phyloP scores from a whole-genome alignment of 2,888 invertebrate species.

The Drosophila prolongata region DNA sequence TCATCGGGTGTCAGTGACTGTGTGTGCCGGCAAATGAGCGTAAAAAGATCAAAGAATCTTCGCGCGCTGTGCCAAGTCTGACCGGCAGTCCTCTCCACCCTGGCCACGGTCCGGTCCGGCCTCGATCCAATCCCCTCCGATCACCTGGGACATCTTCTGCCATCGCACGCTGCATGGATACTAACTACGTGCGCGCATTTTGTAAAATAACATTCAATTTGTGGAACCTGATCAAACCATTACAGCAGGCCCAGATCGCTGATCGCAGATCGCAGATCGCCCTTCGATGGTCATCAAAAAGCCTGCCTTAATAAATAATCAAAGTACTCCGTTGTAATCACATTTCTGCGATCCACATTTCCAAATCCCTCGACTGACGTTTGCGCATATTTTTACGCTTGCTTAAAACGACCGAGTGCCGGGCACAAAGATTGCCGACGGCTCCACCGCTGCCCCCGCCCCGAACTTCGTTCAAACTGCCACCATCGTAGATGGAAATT shows the following conservation, averaged over 20 bases:
- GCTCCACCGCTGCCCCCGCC: slow-evolving; percentile 28
- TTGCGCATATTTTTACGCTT: slow-evolving; percentile 72
- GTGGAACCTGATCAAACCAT: slow-evolving; percentile 83
- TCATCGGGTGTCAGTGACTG: slow-evolving; percentile 71
- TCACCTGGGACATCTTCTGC: slow-evolving; percentile 17
- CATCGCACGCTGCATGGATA: slow-evolving; percentile 59
- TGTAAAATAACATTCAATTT: slow-evolving; percentile 84
- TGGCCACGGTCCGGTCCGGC: too few species aligned
- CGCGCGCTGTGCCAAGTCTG: slow-evolving; percentile 80
- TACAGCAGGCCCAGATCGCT: slow-evolving; percentile 19
- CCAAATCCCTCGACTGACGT: slow-evolving; percentile 31
- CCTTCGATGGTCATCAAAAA: slow-evolving; percentile 15
- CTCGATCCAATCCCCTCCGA: slow-evolving; percentile 5
- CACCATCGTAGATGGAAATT: slow-evolving; percentile 64
- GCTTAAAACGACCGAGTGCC: slow-evolving; percentile 63
- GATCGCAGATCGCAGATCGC: slow-evolving; percentile 16
- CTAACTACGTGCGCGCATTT: slow-evolving; percentile 80
- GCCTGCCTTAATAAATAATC: slow-evolving; percentile 63
- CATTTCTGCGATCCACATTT: slow-evolving; percentile 49
- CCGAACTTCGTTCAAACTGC: slow-evolving; percentile 35
- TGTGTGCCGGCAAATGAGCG: slow-evolving; percentile 72
- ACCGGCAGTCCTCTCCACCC: slow-evolving; percentile 12
- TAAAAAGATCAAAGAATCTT: slow-evolving; percentile 84
- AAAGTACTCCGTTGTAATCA: slow-evolving; percentile 59
- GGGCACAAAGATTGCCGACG: slow-evolving; percentile 68